phyloP scores from a whole-genome alignment of 2,888 invertebrate genomes.

The Coenonympha arcania region DNA sequence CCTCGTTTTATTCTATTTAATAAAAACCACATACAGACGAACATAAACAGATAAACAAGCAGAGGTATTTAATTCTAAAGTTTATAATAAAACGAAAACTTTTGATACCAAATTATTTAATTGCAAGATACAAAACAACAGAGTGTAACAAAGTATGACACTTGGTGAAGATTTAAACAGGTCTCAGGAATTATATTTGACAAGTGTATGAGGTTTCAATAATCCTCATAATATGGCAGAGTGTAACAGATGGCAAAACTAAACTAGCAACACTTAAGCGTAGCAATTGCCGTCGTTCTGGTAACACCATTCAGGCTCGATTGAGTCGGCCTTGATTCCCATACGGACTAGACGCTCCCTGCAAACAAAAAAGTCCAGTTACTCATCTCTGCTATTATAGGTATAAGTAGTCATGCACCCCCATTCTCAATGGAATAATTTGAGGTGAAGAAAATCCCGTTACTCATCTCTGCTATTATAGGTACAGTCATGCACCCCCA shows the following conservation, averaged over 20 bases:
- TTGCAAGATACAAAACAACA: neutral
- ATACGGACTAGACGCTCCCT: constrained; percentile 82
- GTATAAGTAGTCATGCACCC: too few relatives aligned
- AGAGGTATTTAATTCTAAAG: too few relatives aligned
- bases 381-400: neutral
- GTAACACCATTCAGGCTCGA: constrained; percentile 89
- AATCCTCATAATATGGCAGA: too few relatives aligned
- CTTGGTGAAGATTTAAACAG: too few relatives aligned
- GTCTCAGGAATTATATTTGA: too few relatives aligned
- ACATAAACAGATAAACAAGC: neutral
- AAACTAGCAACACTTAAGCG: constrained; percentile 24
- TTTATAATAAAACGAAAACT: neutral
- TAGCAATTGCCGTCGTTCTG: constrained; percentile 84
- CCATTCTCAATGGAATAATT: too few relatives aligned
- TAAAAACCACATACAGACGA: too few relatives aligned
- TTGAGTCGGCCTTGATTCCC: constrained; percentile 81
- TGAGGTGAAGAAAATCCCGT: too few relatives aligned
- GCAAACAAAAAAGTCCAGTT: constrained; percentile 22
- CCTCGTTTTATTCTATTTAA: too few relatives aligned
- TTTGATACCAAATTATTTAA: neutral
- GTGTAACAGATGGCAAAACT: neutral
- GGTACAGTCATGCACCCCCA: too few relatives aligned
- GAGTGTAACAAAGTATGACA: neutral
- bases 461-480: too few relatives aligned
- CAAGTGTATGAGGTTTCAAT: too few relatives aligned